Evolutionary conservation across 2,888 invertebrate species (phyloP).

Genomic region (Meteorus cinctellus): DNA sequence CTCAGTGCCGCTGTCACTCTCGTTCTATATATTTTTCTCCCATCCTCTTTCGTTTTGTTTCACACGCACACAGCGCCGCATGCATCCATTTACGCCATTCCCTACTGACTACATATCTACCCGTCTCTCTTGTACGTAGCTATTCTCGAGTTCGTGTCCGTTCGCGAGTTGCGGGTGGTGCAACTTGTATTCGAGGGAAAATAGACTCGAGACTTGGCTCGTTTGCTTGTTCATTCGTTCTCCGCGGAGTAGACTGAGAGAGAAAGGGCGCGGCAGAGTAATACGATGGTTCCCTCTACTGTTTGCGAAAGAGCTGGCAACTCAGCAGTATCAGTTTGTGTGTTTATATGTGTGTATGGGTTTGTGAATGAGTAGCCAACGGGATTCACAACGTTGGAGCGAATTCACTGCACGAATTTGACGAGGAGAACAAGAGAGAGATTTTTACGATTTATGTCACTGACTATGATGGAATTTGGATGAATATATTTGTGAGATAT

Average conservation of each 20-base stretch:
- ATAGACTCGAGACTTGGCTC: slow-evolving; percentile 57
- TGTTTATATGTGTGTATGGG: background rate
- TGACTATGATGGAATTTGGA: slow-evolving; percentile 3
- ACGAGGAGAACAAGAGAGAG: slow-evolving; percentile 46
- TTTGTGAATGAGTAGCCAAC: slow-evolving; percentile 30
- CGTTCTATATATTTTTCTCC: slow-evolving; percentile 38
- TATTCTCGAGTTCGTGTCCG: slow-evolving; percentile 46
- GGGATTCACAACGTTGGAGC: background rate
- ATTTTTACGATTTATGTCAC: slow-evolving; percentile 8
- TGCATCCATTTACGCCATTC: slow-evolving; percentile 14
- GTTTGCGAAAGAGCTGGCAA: slow-evolving; percentile 29
- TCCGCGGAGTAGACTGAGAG: slow-evolving; percentile 1
- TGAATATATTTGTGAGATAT: background rate
- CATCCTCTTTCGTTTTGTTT: slow-evolving; percentile 36
- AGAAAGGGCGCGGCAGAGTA: slow-evolving; percentile 4
- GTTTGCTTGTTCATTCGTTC: slow-evolving; percentile 43
- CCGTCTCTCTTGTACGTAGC: slow-evolving; percentile 23
- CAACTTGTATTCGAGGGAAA: slow-evolving; percentile 62
- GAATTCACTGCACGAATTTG: background rate
- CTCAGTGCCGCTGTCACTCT: slow-evolving; percentile 16
- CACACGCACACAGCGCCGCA: background rate
- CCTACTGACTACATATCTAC: slow-evolving; percentile 20
- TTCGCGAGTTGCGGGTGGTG: slow-evolving; percentile 58
- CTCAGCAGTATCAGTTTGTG: background rate
- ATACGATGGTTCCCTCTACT: slow-evolving; percentile 1